Conservation (phyloP, 2,797 vertebrate genomes). For the Pachyuromys duprasi region DNA sequence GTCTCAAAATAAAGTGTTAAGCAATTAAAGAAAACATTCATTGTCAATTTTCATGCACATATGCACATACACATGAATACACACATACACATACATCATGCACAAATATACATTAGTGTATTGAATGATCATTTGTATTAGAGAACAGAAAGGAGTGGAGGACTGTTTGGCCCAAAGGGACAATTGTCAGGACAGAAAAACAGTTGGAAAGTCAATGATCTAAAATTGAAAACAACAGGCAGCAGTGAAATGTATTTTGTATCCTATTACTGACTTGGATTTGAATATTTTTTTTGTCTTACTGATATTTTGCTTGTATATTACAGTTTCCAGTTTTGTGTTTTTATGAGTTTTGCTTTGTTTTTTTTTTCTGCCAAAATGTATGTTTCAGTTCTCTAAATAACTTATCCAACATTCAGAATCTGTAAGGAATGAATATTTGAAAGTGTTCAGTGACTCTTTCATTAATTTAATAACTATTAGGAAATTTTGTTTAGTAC, state of each 20-base stretch:
- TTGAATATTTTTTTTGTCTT: neutral
- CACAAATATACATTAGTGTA: neutral
- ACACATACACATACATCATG: neutral
- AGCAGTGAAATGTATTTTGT: neutral
- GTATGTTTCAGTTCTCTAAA: neutral
- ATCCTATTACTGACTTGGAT: neutral
- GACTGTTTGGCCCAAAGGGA: neutral
- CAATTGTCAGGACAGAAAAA: neutral
- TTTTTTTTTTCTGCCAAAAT: neutral
- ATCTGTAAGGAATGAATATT: neutral
- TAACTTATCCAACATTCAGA: neutral
- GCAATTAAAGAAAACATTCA: neutral
- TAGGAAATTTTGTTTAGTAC: conserved; percentile 13
- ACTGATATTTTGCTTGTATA: neutral
- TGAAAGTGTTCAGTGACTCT: neutral
- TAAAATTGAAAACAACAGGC: neutral
- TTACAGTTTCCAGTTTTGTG: neutral
- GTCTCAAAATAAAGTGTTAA: neutral
- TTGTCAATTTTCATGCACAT: neutral
- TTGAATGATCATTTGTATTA: neutral
- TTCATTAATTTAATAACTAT: conserved; percentile 1
- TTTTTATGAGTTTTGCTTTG: neutral
- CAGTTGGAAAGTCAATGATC: neutral
- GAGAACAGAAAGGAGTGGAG: neutral
- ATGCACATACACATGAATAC: neutral